Base-by-base conservation (phyloP, 2,797 vertebrate species). In the Gymnoscopelus braueri region DNA sequence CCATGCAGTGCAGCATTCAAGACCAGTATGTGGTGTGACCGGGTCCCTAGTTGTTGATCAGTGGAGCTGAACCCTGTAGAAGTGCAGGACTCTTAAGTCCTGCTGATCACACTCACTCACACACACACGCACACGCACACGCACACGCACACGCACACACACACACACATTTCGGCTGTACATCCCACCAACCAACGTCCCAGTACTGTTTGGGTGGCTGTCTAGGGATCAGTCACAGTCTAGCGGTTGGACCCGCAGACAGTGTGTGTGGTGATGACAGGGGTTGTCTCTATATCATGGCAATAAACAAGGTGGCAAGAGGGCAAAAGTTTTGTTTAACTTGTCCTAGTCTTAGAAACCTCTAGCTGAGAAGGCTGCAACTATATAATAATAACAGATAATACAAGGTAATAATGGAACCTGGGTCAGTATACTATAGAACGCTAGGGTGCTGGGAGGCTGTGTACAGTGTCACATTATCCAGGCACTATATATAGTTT, bases 201-300 rank as follows among this genome's bases (percentile, higher is more conserved):
- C 59, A 13, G 60, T 72, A 65, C 68, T 76, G 74, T 84, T 82
- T 88, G 82, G 82, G 80, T 84, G 88, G 85, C 77, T 83, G 83
- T 64, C 63, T 80, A 67, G 60, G 78, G 84, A 84, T 89, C 85
- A 83, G 85, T 87, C 88, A 87, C 84, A 84, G 86, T 90, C 87
- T 88, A 74, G 80, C 87, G 77, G 75, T 65, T 72, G 77, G 74
- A 82, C 66, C 69, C 65, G 74, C 67, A 81, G 83, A 86, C 69
- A 0, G 24, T 82, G 66, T 67, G 65, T 59, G 26, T 52, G 63
- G 60, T 64, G 59, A 64, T 80, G 76, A 77, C 35, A n/a, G 62
- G 62, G 50, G 61, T 78, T 72, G 66, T 26, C 77, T 35, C 75
- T 35, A 26, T 71, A 67, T 74, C 63, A 72, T 12, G 26, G 54